Base-by-base conservation (phyloP, 2,113 vertebrate genomes). In the Pagrus major region DNA sequence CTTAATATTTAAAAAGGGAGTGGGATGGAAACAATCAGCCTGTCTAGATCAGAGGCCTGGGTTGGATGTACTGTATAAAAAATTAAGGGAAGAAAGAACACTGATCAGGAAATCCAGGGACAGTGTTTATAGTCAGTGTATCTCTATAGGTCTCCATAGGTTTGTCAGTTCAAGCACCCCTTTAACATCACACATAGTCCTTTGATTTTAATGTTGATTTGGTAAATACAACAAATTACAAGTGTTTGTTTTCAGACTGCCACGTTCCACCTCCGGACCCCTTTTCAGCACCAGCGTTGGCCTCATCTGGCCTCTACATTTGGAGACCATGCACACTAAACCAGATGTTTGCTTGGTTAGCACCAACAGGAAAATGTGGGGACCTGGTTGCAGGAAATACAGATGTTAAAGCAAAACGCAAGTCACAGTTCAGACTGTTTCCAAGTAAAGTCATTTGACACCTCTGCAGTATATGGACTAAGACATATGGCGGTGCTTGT, bases 301-400 rank as follows among this genome's bases (percentile, higher is more conserved):
- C 68, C 71, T 78, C 59, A 65, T 81, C 76, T 79, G 85, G 80
- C 73, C 66, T 76, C 76, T 69, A 25, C 72, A 84, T 86, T 86
- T 76, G 66, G 61, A 88, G 46, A 55, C 42, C 37, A 60, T 67
- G 25, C 85, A 66, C 77, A 85, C 35, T 65, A 18, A 5, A 68
- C 55, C 84, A 91, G 86, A 89, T 92, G 76, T 89, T 65, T 72
- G 49, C 77, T 60, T 65, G 41, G 42, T 78, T 52, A 72, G 56
- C 68, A 76, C 68, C 66, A 52, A 78, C 52, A 52, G 66, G 44
- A 77, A 85, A 80, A 74, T 25, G 59, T 31, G 14, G 27, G 18
- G 37, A 76, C 51, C 60, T 58, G 64, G 42, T 49, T 23, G 15
- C 52, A 75, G 52, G 47, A 85, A 74, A 60, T 16, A 68, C 74